phyloP scores from a whole-genome alignment of 2,113 vertebrate species.

The Lethenteron camtschaticum region DNA sequence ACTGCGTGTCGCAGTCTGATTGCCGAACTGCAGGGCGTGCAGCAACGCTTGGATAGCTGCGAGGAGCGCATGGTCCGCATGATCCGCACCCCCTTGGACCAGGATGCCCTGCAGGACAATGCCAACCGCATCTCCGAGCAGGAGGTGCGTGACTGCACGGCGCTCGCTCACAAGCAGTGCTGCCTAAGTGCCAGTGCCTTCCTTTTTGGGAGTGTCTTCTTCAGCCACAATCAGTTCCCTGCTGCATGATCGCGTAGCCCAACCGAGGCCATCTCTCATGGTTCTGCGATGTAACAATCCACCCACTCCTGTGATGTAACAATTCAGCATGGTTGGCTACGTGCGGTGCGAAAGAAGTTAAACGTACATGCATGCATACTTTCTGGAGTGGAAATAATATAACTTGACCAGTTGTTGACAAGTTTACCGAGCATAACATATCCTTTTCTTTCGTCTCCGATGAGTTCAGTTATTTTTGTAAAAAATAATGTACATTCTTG shows the following conservation, averaged over 20 bases:
- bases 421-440: too few species aligned
- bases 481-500: too few species aligned
- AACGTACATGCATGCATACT: too few species aligned
- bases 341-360: too few species aligned
- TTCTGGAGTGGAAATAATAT: too few species aligned
- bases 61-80: constrained; percentile 42
- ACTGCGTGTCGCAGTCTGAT: constrained; percentile 43
- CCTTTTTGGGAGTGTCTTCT: neutral
- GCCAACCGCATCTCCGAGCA: constrained; percentile 46
- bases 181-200: neutral
- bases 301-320: neutral
- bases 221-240: neutral
- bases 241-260: neutral
- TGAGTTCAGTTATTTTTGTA: too few species aligned
- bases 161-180: too few species aligned
- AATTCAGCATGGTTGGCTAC: neutral
- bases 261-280: neutral
- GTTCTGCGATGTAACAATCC: neutral
- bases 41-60: constrained; percentile 40
- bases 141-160: constrained; percentile 32
- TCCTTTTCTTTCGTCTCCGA: too few species aligned
- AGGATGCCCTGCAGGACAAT: constrained; percentile 26
- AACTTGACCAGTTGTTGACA: too few species aligned
- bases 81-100: constrained; percentile 33
- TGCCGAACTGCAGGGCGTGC: constrained; percentile 57